Evolutionary conservation across 2,797 vertebrate genomes (phyloP).

Genomic region (Pristis pectinata): DNA sequence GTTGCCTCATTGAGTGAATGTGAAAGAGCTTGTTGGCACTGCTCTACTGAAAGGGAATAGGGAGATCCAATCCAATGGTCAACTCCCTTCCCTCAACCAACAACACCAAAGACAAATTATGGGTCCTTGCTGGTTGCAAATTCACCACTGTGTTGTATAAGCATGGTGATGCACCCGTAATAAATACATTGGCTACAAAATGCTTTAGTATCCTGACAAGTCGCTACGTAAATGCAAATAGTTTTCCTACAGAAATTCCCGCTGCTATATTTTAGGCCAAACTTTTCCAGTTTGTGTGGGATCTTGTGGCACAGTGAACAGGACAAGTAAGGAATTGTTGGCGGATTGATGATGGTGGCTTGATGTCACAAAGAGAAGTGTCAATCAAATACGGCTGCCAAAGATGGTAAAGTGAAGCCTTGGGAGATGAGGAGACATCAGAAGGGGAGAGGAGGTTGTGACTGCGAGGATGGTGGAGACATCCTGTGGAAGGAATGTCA

Average conservation of each 20-base stretch:
- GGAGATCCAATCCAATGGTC: background rate
- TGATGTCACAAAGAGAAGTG: background rate
- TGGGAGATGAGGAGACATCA: background rate
- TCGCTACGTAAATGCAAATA: background rate
- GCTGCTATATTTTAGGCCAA: background rate
- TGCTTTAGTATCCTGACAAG: background rate
- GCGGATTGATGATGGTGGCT: background rate
- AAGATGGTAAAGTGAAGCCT: too few species aligned
- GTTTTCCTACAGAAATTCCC: background rate
- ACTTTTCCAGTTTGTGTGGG: background rate
- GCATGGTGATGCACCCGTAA: background rate
- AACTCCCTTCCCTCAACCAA: background rate
- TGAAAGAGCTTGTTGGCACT: background rate
- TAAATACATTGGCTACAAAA: background rate
- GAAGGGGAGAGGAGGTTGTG: background rate
- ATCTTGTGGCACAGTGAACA: background rate
- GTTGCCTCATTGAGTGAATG: background rate
- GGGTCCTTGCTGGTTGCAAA: background rate
- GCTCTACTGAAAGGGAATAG: background rate
- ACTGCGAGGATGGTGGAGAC: background rate
- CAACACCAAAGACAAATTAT: background rate
- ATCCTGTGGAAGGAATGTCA: background rate
- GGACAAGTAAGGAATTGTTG: background rate
- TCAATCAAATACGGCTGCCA: background rate
- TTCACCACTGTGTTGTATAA: background rate